Evolutionary conservation across 2,888 invertebrate species (phyloP).

Genomic region (Platycheirus rosarum): DNA sequence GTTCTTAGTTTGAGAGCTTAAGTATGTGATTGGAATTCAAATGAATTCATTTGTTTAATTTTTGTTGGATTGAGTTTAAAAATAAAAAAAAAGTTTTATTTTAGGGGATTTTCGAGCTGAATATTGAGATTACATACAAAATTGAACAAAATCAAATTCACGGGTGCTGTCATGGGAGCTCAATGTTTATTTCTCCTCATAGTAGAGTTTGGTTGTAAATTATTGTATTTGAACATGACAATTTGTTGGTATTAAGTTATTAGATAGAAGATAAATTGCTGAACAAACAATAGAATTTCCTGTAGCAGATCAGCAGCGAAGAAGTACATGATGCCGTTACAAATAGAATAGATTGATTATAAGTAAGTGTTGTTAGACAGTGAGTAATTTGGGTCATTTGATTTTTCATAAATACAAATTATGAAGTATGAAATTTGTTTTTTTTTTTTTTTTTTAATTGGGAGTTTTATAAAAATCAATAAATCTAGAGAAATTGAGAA

Average conservation of each 20-base stretch:
- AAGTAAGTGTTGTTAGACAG: not conserved
- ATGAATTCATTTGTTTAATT: slow-evolving; percentile 64
- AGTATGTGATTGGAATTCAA: slow-evolving; percentile 68
- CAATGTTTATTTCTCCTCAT: too few species aligned
- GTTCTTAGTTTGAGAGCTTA: slow-evolving; percentile 13
- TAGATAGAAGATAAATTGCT: not conserved
- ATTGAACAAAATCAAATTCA: slow-evolving; percentile 8
- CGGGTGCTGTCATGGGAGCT: not conserved
- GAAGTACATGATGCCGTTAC: not conserved
- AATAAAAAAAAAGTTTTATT: slow-evolving; percentile 21
- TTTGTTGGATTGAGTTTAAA: slow-evolving; percentile 32
- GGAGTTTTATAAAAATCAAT: too few species aligned
- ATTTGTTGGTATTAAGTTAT: not conserved
- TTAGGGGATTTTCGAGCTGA: slow-evolving; percentile 39
- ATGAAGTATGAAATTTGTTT: too few species aligned
- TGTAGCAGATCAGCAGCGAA: not conserved
- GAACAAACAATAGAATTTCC: not conserved
- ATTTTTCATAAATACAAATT: not conserved
- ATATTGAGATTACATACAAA: not conserved
- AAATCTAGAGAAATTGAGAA: too few species aligned
- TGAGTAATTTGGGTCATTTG: not conserved
- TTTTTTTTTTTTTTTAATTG: too few species aligned
- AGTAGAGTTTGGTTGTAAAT: too few species aligned
- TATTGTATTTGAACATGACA: too few species aligned
- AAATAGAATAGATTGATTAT: not conserved